Evolutionary conservation across 2,888 invertebrate genomes (phyloP).

Genomic region (Xiphydria camelus): DNA sequence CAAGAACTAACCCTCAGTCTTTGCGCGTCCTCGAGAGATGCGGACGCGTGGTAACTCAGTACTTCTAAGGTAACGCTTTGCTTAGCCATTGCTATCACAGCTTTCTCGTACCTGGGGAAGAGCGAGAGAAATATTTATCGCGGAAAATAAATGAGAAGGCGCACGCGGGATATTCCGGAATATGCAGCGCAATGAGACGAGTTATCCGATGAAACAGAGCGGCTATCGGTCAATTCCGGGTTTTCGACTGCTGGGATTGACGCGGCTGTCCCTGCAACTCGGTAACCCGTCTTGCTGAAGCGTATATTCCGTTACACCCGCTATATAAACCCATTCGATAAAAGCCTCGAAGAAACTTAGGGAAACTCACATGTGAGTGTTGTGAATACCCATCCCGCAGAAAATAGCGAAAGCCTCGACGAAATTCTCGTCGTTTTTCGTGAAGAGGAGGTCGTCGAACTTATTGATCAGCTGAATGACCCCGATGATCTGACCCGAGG

Average conservation of each 20-base stretch:
- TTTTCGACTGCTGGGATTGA: too few relatives aligned
- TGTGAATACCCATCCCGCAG: conserved; percentile 97
- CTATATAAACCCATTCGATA: too few relatives aligned
- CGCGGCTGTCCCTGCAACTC: too few relatives aligned
- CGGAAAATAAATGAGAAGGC: too few relatives aligned
- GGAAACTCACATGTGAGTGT: conserved; percentile 80
- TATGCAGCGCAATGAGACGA: too few relatives aligned
- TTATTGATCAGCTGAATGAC: conserved; percentile 92
- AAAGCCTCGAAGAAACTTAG: not conserved
- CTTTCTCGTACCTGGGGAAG: conserved; percentile 79
- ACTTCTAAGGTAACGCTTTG: conserved; percentile 94
- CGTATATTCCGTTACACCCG: too few relatives aligned
- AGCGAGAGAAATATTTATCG: conserved; percentile 8
- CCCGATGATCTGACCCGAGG: conserved; percentile 87
- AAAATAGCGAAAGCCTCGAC: conserved; percentile 97
- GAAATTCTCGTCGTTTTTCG: conserved; percentile 94
- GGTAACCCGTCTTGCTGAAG: too few relatives aligned
- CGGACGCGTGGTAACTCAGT: conserved; percentile 93
- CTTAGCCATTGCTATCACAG: conserved; percentile 93
- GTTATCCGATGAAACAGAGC: conserved; percentile 89
- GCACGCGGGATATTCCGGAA: too few relatives aligned
- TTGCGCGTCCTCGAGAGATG: conserved; percentile 86
- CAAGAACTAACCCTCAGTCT: conserved; percentile 72
- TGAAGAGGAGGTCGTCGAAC: conserved; percentile 86
- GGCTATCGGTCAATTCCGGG: too few relatives aligned